These are phyloP conservation scores for Gallinago jamesoni DNA, from an alignment of 2,113 vertebrate genomes.

Conservation along the genomic window DNA sequence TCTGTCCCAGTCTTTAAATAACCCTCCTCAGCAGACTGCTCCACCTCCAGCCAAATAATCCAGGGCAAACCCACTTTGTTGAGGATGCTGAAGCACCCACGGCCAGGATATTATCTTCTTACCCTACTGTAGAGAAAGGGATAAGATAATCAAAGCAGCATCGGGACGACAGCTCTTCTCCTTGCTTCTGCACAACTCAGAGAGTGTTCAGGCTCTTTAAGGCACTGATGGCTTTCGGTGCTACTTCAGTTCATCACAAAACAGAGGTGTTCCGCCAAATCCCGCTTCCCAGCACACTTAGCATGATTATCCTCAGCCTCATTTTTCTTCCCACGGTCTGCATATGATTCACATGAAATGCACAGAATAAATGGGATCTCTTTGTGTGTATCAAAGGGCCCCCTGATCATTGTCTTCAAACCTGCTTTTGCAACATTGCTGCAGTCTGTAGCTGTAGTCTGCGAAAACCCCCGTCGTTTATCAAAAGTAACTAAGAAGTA, in stretches of 20 bases:
- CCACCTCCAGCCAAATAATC: conserved; percentile 52
- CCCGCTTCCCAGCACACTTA: conserved; percentile 29
- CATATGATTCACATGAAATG: background rate
- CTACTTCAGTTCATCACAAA: conserved; percentile 16
- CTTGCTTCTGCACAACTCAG: background rate
- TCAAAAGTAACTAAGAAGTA: conserved; percentile 25
- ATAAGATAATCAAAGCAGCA: background rate
- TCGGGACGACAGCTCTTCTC: background rate
- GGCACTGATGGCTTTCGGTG: background rate
- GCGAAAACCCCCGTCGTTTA: background rate
- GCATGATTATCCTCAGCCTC: conserved; percentile 28
- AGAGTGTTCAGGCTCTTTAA: too few species aligned
- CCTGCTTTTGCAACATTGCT: background rate
- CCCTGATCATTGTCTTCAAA: background rate
- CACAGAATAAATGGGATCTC: background rate
- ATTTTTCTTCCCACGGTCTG: conserved; percentile 46
- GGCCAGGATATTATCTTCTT: conserved; percentile 6
- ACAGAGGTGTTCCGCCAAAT: conserved; percentile 31
- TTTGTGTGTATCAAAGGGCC: background rate
- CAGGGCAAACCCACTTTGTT: conserved; percentile 18
- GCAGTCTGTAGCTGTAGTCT: background rate
- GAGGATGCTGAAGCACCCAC: conserved; percentile 12
- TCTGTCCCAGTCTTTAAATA: conserved; percentile 55
- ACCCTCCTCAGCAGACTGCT: conserved; percentile 50
- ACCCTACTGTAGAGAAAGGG: background rate